Conservation (phyloP, 2,113 vertebrate species). For the Aix galericulata region DNA sequence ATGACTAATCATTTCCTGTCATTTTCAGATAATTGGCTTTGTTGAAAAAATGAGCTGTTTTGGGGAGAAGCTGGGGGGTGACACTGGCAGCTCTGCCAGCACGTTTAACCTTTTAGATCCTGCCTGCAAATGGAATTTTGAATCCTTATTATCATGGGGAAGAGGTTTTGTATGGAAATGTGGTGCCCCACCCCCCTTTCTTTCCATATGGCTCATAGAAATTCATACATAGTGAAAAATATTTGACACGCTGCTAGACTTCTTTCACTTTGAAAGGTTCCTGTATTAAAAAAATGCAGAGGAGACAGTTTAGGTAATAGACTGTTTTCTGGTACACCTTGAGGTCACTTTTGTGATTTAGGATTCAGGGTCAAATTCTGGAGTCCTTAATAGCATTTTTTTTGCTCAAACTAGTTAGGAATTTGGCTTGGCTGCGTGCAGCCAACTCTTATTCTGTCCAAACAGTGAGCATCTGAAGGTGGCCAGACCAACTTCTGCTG, state of each 20-base stretch:
- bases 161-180: slow-evolving; percentile 11
- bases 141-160: not conserved
- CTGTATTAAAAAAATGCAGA: not conserved
- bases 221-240: not conserved
- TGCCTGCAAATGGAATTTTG: not conserved
- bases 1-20: slow-evolving; percentile 75
- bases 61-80: not conserved
- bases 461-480: not conserved
- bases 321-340: slow-evolving; percentile 28
- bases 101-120: slow-evolving; percentile 18
- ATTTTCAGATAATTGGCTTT: slow-evolving; percentile 71
- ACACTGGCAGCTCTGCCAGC: not conserved
- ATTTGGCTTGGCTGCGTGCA: not conserved
- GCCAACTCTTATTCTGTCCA: not conserved
- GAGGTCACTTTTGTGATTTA: not conserved
- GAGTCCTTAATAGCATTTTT: not conserved
- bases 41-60: slow-evolving; percentile 34
- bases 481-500: not conserved
- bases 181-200: not conserved
- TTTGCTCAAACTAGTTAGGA: not conserved
- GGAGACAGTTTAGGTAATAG: slow-evolving; percentile 29
- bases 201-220: slow-evolving; percentile 40
- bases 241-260: not conserved
- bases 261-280: slow-evolving; percentile 19
- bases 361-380: not conserved